Evolutionary conservation across 2,113 vertebrate species (phyloP).

Genomic region (Anoura caudifer): DNA sequence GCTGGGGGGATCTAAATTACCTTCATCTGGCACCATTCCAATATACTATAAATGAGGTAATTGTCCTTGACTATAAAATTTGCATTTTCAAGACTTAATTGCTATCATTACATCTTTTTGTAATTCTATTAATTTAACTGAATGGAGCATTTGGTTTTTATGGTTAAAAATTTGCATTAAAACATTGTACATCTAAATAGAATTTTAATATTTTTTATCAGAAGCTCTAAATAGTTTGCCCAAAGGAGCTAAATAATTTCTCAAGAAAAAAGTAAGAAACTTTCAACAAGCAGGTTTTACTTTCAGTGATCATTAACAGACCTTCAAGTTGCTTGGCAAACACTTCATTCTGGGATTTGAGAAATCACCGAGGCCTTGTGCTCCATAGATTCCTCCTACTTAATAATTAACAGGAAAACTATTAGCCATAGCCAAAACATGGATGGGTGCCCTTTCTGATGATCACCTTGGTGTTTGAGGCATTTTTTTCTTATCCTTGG

Average conservation of each 20-base stretch:
- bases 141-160: slow-evolving; percentile 99
- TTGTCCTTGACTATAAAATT: slow-evolving; percentile 99
- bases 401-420: slow-evolving; percentile 60
- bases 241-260: slow-evolving; percentile 79
- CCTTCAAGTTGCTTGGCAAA: slow-evolving; percentile 62
- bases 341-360: slow-evolving; percentile 17
- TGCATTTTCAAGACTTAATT: slow-evolving; percentile 99
- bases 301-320: slow-evolving; percentile 76
- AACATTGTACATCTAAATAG: slow-evolving; percentile 93
- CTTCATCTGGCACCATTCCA: slow-evolving; percentile 99
- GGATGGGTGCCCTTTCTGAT: not conserved
- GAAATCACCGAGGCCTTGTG: not conserved
- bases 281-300: slow-evolving; percentile 77
- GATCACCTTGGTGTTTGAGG: not conserved
- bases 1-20: slow-evolving; percentile 98
- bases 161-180: slow-evolving; percentile 99
- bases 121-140: slow-evolving; percentile 99
- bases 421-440: not conserved
- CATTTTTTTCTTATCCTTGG: not conserved
- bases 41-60: slow-evolving; percentile 99
- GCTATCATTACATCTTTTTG: slow-evolving; percentile 99
- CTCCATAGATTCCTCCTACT: not conserved
- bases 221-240: slow-evolving; percentile 77
- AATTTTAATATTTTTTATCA: slow-evolving; percentile 88
- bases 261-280: slow-evolving; percentile 73